These are phyloP conservation scores for Rhynchonema sp. DNA, from an alignment of 2,888 invertebrate genomes.

Conservation along the genomic window DNA sequence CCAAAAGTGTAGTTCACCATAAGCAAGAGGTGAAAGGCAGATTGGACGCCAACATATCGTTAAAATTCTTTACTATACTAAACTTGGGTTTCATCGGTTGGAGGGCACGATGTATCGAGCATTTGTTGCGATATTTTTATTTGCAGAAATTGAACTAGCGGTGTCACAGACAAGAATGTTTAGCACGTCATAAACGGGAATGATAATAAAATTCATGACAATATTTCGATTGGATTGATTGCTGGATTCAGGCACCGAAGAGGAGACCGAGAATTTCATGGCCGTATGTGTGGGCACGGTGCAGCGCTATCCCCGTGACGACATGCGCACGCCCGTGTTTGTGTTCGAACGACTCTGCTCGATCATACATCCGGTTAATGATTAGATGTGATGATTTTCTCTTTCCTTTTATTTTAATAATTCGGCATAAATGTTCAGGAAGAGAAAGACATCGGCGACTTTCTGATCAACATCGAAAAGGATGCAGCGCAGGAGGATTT, in stretches of 20 bases:
- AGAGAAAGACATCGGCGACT: conserved; percentile 87
- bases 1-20: background rate
- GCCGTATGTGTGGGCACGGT: conserved; percentile 86
- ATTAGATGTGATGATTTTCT: background rate
- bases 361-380: conserved; percentile 58
- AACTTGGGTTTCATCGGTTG: too few relatives aligned
- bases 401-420: background rate
- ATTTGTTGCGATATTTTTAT: too few relatives aligned
- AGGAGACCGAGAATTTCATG: conserved; percentile 91
- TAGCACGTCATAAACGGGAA: too few relatives aligned
- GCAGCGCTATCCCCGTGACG: conserved; percentile 61
- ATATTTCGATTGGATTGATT: too few relatives aligned
- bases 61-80: too few relatives aligned
- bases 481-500: conserved; percentile 98
- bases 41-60: too few relatives aligned
- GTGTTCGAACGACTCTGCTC: conserved; percentile 91
- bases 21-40: too few relatives aligned
- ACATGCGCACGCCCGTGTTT: conserved; percentile 86
- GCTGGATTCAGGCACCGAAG: conserved; percentile 75
- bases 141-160: too few relatives aligned
- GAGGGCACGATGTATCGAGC: too few relatives aligned
- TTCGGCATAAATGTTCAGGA: conserved; percentile 4
- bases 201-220: too few relatives aligned
- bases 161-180: too few relatives aligned
- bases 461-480: conserved; percentile 84